phyloP scores from a whole-genome alignment of 2,113 vertebrate genomes.

The Polypterus bichir region DNA sequence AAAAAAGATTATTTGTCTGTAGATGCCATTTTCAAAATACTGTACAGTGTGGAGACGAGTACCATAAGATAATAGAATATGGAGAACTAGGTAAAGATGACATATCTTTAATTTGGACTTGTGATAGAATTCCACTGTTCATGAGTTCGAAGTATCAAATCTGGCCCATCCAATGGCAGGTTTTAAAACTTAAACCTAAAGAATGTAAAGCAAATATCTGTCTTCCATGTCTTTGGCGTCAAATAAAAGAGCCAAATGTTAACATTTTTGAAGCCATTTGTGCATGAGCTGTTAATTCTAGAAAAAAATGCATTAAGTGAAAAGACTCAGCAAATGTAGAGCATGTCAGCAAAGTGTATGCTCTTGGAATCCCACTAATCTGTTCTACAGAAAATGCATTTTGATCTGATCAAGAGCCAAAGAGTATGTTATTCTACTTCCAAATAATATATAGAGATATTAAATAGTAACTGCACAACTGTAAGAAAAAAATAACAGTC shows the following conservation, averaged over 20 bases:
- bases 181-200: constrained; percentile 14
- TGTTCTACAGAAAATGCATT: constrained; percentile 6
- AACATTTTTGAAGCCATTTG: constrained; percentile 17
- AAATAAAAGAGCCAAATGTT: constrained; percentile 16
- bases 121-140: constrained; percentile 21
- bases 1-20: not conserved
- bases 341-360: constrained; percentile 12
- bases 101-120: constrained; percentile 18
- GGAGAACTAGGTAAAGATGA: constrained; percentile 9
- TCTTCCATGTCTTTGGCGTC: constrained; percentile 19
- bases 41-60: constrained; percentile 14
- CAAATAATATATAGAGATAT: constrained; percentile 1
- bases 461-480: constrained; percentile 4
- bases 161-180: constrained; percentile 15
- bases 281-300: constrained; percentile 4
- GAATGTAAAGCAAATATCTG: constrained; percentile 10
- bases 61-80: constrained; percentile 8
- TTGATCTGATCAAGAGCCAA: constrained; percentile 4
- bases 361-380: constrained; percentile 5
- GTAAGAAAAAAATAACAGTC: not conserved
- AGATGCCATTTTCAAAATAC: constrained; percentile 10
- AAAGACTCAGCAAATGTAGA: constrained; percentile 1
- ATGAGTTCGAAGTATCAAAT: constrained; percentile 17
- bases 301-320: constrained; percentile 13
- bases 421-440: constrained; percentile 1